Evolutionary conservation across 2,113 vertebrate genomes (phyloP), one percentile per base, ranked within the genome.

Genomic region (Tinamus guttatus): DNA sequence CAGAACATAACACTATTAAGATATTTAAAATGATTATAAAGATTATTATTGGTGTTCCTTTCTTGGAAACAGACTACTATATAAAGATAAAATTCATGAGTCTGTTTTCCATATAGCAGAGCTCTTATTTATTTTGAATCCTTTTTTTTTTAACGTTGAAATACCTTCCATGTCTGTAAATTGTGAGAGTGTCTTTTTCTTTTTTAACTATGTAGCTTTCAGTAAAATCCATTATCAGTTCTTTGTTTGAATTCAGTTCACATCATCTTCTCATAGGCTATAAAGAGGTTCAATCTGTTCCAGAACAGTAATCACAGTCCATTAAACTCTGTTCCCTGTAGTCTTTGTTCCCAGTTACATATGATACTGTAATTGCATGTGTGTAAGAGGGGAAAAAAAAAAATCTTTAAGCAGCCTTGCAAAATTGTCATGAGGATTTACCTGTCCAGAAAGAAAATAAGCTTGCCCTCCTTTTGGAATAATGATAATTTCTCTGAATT

Each of bases 291-390:
- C 98, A 98, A 97, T 99, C 98, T 99, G 98, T 99, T 99, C 98
- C 98, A 98, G 98, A 98, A 98, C 98, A 99, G 98, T 98, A 98
- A 98, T 98, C 98, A 98, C 94, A 97, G 98, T 98, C 98, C 98
- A 99, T 99, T 98, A 98, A 98, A 98, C 98, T 98, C 97, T 98
- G 95, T 97, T 98, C 98, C 98, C 98, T 96, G 96, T 97, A 98
- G 98, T 98, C 98, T 98, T 99, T 99, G 98, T 98, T 98, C 98
- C 97, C 94, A 96, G 96, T 96, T 98, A 97, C 81, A 91, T 98
- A 85, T 97, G 97, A 96, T 97, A 96, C 89, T 87, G 89, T 97
- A 97, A 96, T 93, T 95, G 91, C 27, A 14, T 85, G 62, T 95
- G 90, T 91, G 74, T 28, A 52, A 68, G 17, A 65, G 52, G 47